phyloP scores from a whole-genome alignment of 1,140 invertebrate genomes.

The Pantala flavescens region DNA sequence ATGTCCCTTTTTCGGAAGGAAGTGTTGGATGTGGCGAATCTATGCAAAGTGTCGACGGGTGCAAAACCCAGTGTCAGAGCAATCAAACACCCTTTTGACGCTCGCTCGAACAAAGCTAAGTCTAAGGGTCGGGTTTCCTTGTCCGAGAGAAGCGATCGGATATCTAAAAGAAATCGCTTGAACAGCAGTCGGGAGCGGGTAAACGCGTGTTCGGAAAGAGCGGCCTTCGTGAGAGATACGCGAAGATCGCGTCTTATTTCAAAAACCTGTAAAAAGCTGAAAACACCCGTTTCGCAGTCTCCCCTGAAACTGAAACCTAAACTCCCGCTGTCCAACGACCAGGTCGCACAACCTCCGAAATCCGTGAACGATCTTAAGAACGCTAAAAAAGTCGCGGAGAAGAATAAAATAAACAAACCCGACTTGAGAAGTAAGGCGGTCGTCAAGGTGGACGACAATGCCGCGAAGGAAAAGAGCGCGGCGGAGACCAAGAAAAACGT shows the following conservation, averaged over 20 bases:
- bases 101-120: no score
- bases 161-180: background rate
- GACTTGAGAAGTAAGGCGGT: no score
- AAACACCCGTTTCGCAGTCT: background rate
- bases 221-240: background rate
- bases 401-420: no score
- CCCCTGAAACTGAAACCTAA: background rate
- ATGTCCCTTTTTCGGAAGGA: slow-evolving; percentile 38
- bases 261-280: background rate
- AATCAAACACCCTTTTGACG: background rate
- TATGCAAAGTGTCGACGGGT: slow-evolving; percentile 31
- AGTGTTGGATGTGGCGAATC: slow-evolving; percentile 42
- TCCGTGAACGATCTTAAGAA: no score
- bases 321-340: no score
- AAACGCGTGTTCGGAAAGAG: background rate
- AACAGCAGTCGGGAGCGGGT: background rate
- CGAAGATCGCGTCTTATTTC: background rate
- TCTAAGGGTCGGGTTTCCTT: background rate
- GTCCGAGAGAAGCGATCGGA: background rate
- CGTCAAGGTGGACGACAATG: no score
- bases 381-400: no score
- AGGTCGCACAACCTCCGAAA: no score
- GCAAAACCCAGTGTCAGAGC: slow-evolving; percentile 22
- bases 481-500: background rate
- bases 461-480: background rate